Evolutionary conservation across 2,113 vertebrate genomes (phyloP), one percentile per base, ranked within the genome.

Genomic region (Caranx ignobilis): DNA sequence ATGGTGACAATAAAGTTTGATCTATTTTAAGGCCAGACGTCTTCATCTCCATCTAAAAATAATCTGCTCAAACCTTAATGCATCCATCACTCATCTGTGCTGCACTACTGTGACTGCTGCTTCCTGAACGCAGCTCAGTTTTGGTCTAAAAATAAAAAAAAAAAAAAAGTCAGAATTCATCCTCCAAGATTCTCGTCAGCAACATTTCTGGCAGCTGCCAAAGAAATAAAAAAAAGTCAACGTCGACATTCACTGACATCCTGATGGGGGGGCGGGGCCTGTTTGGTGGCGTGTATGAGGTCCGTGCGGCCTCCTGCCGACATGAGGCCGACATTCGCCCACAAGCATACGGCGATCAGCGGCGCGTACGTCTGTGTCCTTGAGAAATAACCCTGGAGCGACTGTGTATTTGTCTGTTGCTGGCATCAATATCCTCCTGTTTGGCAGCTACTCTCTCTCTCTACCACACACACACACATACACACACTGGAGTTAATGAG

Each of bases 331-430:
- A 73, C 26, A 26, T 66, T 74, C 64, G 52, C 68, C 63, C 76
- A 65, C 63, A 7, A 72, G 63, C 79, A 78, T 15, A 73, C 6
- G 16, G 62, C 81, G 16, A 47, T 37, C 65, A 61, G 69, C 5
- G 16, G n/a, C 13, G 35, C 21, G 73, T 48, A 43, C 0, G 12
- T 59, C 37, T 26, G 64, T 11, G 84, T 88, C 86, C 86, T 89
- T 89, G 75, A 88, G 64, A 89, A 88, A 73, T 35, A 61, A 82
- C 70, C 84, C 74, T 66, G 75, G 75, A 75, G 71, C 6, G 34
- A n/a, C 70, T 21, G 64, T 71, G 65, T 77, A 67, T 41, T 5
- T 85, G 65, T 72, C 16, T 70, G 77, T 75, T 62, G 35, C 64
- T 82, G 79, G 74, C 85, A 83, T 6, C 68, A 67, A 67, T 26